Evolutionary conservation across 2,797 vertebrate genomes (phyloP), one percentile per base, ranked within the genome.

Genomic region (Gallinago solitaria): DNA sequence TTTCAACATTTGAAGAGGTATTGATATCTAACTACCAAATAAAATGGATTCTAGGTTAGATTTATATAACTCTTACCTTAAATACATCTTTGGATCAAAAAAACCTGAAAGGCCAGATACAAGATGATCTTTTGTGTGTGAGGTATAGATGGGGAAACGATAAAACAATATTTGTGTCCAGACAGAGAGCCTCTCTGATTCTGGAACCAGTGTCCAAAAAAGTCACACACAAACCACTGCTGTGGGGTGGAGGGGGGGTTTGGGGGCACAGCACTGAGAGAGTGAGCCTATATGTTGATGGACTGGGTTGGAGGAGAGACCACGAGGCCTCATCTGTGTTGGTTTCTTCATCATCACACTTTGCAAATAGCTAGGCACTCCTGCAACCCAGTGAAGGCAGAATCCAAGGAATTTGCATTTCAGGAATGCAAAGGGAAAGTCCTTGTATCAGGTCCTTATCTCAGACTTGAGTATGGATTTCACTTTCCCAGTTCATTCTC

Each of bases 211-310:
- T 6, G 21, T 41, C 27, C 10, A 70, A 50, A 82, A 6, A 41
- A 76, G 28, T 17, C 32, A 12, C 23, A 9, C 14, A 4, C 6
- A 30, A 5, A 24, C 9, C 28, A 33, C 33, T 30, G 24, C 6
- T 37, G 17, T 63, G 57, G 20, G 20, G 39, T 41, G 28, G 24
- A 80, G 27, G 3, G 8, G 8, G 24, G 28, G 9, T 12, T 20
- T 48, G 24, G 18, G 48, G 5, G 3, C 11, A 11, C 0, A 1
- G 12, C 5, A 14, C 1, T 33, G 13, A 8, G 9, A 16, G 9
- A 37, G 14, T 12, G 25, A 5, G 6, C 11, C 18, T 61, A 16
- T 0, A 1, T n/a, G 12, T 19, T 10, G 7, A 20, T 39, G 27
- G 2, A 33, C 3, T 6, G 30, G 11, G 17, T 21, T 57, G 27